A percentile compares a stretch with the other conserved stretches of the same genome.
phyloP scores from a whole-genome alignment of 2,113 vertebrate genomes.

The Clarias batrachus region DNA sequence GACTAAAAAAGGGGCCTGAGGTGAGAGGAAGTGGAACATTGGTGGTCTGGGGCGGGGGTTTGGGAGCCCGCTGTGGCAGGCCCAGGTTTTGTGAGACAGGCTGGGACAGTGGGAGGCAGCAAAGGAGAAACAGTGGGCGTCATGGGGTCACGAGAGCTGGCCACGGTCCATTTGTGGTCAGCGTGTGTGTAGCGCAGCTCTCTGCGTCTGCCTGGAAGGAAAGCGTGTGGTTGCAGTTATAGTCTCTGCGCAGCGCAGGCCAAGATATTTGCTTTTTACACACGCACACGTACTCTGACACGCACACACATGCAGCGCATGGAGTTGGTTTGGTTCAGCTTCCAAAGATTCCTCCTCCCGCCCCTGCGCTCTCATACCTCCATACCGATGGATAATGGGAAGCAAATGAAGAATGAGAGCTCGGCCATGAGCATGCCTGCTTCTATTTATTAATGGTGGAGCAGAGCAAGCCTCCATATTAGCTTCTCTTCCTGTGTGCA shows the following conservation, averaged over 20 bases:
- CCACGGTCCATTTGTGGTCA: conserved; percentile 57
- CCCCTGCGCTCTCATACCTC: conserved; percentile 27
- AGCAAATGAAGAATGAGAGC: conserved; percentile 52
- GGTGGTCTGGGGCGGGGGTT: conserved; percentile 26
- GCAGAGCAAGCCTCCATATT: conserved; percentile 56
- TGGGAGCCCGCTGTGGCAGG: conserved; percentile 4
- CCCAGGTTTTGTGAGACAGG: conserved; percentile 33
- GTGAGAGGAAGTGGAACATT: conserved; percentile 15
- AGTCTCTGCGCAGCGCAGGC: conserved; percentile 28
- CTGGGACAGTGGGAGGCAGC: conserved; percentile 41
- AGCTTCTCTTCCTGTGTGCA: conserved; percentile 55
- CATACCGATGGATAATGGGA: conserved; percentile 42
- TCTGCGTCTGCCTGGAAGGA: conserved; percentile 55
- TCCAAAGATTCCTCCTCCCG: conserved; percentile 19
- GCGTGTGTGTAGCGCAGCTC: conserved; percentile 48
- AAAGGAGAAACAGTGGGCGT: conserved; percentile 49
- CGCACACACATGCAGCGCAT: conserved; percentile 12
- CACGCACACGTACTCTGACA: conserved; percentile 3
- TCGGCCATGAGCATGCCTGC: conserved; percentile 47
- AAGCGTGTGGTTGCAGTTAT: conserved; percentile 56
- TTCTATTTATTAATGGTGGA: conserved; percentile 57
- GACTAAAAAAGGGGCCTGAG: conserved; percentile 14
- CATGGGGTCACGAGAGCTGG: conserved; percentile 2
- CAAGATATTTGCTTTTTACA: conserved; percentile 41
- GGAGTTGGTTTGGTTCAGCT: conserved; percentile 32